These are phyloP conservation scores for Vombatus ursinus DNA, from an alignment of 2,113 vertebrate species.

Conservation along the genomic window DNA sequence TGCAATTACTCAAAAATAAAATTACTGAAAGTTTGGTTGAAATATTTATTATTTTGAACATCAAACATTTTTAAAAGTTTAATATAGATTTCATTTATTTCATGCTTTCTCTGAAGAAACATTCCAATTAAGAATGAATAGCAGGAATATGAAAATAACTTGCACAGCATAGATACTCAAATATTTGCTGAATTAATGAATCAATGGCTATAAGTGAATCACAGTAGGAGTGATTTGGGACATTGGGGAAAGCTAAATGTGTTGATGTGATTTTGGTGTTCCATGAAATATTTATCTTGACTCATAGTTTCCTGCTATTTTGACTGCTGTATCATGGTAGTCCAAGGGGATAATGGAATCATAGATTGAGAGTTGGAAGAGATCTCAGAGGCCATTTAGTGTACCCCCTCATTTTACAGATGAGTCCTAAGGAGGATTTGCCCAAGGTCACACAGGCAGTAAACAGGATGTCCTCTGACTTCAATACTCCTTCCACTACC, in stretches of 20 bases:
- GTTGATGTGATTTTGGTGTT: not conserved
- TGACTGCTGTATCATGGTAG: not conserved
- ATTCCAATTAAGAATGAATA: not conserved
- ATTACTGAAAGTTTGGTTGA: not conserved
- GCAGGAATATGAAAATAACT: not conserved
- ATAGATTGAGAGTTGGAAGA: not conserved
- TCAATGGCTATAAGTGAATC: too few species aligned
- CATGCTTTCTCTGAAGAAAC: not conserved
- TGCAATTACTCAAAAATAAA: conserved; percentile 47
- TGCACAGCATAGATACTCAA: not conserved
- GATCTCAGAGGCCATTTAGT: not conserved
- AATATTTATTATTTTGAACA: not conserved
- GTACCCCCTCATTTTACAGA: not conserved
- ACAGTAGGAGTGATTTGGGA: not conserved
- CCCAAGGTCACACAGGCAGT: not conserved
- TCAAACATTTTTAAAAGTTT: not conserved
- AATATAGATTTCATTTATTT: not conserved
- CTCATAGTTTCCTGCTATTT: not conserved
- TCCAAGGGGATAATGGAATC: not conserved
- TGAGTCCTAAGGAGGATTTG: not conserved
- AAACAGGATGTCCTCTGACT: not conserved
- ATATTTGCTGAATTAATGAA: not conserved
- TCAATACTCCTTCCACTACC: not conserved
- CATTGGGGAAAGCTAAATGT: not conserved
- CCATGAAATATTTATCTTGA: not conserved